Conservation (phyloP, 2,113 vertebrate genomes). For the Tragelaphus buxtoni region DNA sequence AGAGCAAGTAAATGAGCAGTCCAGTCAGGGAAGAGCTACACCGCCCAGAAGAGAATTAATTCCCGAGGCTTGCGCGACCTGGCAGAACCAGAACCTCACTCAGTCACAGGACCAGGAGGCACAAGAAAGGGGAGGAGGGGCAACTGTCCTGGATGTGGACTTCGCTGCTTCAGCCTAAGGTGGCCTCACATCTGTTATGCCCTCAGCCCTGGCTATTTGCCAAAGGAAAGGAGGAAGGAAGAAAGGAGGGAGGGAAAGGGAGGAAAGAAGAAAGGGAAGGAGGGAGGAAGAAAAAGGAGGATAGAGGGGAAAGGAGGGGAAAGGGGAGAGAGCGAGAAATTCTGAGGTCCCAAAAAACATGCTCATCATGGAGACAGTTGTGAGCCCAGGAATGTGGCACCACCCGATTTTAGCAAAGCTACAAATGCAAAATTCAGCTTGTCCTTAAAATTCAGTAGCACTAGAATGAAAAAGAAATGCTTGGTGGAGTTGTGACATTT, state of each 20-base stretch:
- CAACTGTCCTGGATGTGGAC: background rate
- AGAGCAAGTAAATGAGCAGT: constrained; percentile 54
- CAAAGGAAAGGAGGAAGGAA: background rate
- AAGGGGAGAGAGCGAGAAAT: background rate
- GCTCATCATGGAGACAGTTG: background rate
- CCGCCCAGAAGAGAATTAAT: background rate
- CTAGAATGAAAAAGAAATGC: constrained; percentile 57
- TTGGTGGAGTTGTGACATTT: constrained; percentile 66
- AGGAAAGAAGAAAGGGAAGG: too few relatives aligned
- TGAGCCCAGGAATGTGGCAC: background rate
- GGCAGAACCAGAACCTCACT: background rate
- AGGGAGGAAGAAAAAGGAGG: too few relatives aligned
- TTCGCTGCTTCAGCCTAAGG: background rate
- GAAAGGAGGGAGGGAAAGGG: too few relatives aligned
- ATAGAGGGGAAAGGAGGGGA: too few relatives aligned
- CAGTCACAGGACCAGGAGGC: background rate
- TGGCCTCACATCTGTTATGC: constrained; percentile 20
- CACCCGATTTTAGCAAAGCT: constrained; percentile 33
- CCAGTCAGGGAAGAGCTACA: background rate
- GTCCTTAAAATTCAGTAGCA: constrained; percentile 59
- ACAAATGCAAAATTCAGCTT: constrained; percentile 20
- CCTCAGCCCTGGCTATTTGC: background rate
- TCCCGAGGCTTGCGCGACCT: background rate
- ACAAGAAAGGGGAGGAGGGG: background rate
- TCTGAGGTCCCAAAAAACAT: background rate